Base-by-base conservation (phyloP, 2,888 invertebrate species). In the Drosophila nr. perissopoda region DNA sequence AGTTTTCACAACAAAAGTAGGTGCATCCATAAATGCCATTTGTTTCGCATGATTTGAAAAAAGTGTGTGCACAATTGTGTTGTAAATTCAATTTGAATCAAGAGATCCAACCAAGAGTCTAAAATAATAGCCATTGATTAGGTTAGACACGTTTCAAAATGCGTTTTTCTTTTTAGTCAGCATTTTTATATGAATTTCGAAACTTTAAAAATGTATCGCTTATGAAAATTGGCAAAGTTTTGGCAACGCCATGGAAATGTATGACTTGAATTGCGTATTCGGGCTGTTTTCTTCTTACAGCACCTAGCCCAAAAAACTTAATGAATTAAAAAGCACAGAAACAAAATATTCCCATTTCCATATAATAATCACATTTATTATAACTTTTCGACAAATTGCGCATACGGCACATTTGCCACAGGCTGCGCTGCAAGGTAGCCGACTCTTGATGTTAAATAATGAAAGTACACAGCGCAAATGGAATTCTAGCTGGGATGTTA, bases 401-500 rank as follows among this genome's bases (percentile, higher is more conserved):
- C 57, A 42, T 40, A 46, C 36, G 59, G 18, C 53, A 10, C 38
- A 29, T 34, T 31, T 53, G 53, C 60, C 48, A 27, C 46, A 25
- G 52, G 52, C 54, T 42, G 27, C n/a, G 21, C 34, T 52, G 25
- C 10, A 56, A 57, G 57, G 61, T 49, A 53, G 49, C 38, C 25
- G 27, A 53, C 48, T 63, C 42, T 61, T 42, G 18, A 46, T 36
- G 18, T 31, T 31, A 51, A 31, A 46, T 36, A 61, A 34, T n/a
- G 6, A 46, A 36, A 60, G 29, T 29, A 34, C 34, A 34, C 36
- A 40, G 18, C 40, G 46, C 51, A 65, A 52, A 57, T 38, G 31
- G 29, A 59, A 40, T 49, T 60, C 49, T 57, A 67, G 72, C 62
- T 29, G n/a, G 18, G 40, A 52, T 60, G 77, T 56, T 49, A 60